Base-by-base conservation (phyloP, 2,797 vertebrate genomes). In the Molossus alvarezi region DNA sequence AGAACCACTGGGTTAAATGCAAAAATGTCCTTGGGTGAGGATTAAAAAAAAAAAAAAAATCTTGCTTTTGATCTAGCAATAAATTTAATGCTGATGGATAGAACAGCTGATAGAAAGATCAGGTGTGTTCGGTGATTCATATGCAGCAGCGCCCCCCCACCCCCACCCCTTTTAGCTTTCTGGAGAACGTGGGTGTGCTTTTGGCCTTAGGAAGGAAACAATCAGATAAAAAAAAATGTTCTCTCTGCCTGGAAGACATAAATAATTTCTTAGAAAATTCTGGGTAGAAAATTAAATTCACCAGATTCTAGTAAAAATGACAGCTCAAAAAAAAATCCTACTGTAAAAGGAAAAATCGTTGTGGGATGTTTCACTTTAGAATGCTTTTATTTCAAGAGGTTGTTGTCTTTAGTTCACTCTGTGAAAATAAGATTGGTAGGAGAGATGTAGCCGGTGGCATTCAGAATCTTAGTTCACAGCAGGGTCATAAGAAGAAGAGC, bases 141-240 rank as follows among this genome's bases (percentile, higher is more conserved):
- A 1, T 48, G 37, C 6, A 69, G 10, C 9, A 33, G 33, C 33
- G 57, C 11, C 29, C 41, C 41, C 41, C 41, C 41, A 5, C 41
- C 41, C 5, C 41, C 41, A 5, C 41, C 41, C 6, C 41, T 6
- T n/a, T 84, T 69, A 82, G 57, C 9, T 57, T 88, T 88, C 33
- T 84, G 41, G 41, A 80, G 33, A 72, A 76, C 51, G 7, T 77
- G 29, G 7, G 6, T 79, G 14, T 6, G 76, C 9, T 45, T 73
- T 82, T 45, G n/a, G 12, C 5, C 29, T 58, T 96, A 80, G 64
- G 80, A 87, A 57, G 27, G 53, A 92, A 95, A 90, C 76, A 90
- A 37, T 60, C 25, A 76, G 8, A 6, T 90, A 48, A 18, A 80
- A 90, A 84, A 83, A 12, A 58, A 62, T 77, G 10, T 37, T 53